Conservation (phyloP, 2,113 vertebrate genomes). For the Pyrgilauda ruficollis region DNA sequence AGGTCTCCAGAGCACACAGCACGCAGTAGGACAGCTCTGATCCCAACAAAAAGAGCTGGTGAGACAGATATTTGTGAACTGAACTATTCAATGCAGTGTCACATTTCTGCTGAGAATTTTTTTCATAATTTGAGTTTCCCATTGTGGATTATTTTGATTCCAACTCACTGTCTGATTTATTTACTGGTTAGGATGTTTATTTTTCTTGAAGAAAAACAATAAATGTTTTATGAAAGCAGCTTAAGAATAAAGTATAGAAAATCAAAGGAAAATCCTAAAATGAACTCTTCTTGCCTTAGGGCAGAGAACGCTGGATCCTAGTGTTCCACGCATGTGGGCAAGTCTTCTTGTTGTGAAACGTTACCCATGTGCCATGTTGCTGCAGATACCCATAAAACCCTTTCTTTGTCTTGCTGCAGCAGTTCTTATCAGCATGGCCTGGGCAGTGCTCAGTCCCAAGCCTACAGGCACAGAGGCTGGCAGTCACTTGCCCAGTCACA, state of each 20-base stretch:
- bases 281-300: background rate
- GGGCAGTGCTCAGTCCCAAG: background rate
- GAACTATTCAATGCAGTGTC: background rate
- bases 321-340: background rate
- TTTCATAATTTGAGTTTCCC: background rate
- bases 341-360: background rate
- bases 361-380: background rate
- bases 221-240: slow-evolving; percentile 13
- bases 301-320: background rate
- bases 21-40: background rate
- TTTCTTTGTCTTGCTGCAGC: background rate
- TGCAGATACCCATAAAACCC: background rate
- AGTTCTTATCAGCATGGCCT: background rate
- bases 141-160: background rate
- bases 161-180: background rate
- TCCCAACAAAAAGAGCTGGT: background rate
- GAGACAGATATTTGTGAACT: background rate
- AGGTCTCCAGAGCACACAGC: background rate
- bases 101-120: background rate
- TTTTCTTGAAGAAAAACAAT: slow-evolving; percentile 27
- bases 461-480: background rate
- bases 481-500: background rate
- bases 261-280: slow-evolving; percentile 42
- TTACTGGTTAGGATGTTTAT: slow-evolving; percentile 33
- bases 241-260: slow-evolving; percentile 22